Evolutionary conservation across 2,888 invertebrate species (phyloP).

Genomic region (Cosmia trapezina): DNA sequence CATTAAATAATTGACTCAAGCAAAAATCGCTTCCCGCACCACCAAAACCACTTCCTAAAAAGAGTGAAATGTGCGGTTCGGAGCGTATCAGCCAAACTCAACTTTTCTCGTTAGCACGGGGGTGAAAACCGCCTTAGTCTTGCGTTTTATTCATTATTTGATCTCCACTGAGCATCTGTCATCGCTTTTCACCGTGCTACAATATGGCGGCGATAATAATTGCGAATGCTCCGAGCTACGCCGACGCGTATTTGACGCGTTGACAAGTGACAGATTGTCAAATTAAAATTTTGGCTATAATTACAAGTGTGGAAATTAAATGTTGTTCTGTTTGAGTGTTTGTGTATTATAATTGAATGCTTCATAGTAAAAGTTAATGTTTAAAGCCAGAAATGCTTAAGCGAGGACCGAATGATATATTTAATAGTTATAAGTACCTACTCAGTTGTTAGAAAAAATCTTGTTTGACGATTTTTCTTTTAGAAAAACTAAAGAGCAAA

Average conservation of each 20-base stretch:
- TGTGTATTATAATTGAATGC: neutral
- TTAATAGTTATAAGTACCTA: neutral
- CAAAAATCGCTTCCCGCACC: conserved; percentile 50
- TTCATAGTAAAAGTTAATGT: neutral
- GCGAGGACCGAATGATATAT: neutral
- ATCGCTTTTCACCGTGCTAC: conserved; percentile 73
- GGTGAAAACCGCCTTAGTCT: conserved; percentile 83
- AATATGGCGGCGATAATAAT: conserved; percentile 68
- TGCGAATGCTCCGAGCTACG: conserved; percentile 53
- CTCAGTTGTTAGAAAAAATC: too few species aligned
- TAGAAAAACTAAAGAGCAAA: neutral
- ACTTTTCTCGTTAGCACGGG: conserved; percentile 86
- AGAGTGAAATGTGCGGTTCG: conserved; percentile 77
- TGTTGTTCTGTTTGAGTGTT: conserved; percentile 10
- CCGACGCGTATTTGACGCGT: conserved; percentile 49
- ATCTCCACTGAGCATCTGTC: conserved; percentile 83
- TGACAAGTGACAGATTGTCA: conserved; percentile 60
- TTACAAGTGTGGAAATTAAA: conserved; percentile 28
- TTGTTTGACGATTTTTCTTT: too few species aligned
- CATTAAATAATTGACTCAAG: neutral
- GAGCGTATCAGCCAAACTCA: conserved; percentile 84
- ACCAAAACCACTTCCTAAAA: conserved; percentile 59
- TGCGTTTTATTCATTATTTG: conserved; percentile 86
- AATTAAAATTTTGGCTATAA: conserved; percentile 55
- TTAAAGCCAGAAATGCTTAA: neutral